Evolutionary conservation across 2,113 vertebrate species (phyloP).

Genomic region (Oxygymnocypris stewartii): DNA sequence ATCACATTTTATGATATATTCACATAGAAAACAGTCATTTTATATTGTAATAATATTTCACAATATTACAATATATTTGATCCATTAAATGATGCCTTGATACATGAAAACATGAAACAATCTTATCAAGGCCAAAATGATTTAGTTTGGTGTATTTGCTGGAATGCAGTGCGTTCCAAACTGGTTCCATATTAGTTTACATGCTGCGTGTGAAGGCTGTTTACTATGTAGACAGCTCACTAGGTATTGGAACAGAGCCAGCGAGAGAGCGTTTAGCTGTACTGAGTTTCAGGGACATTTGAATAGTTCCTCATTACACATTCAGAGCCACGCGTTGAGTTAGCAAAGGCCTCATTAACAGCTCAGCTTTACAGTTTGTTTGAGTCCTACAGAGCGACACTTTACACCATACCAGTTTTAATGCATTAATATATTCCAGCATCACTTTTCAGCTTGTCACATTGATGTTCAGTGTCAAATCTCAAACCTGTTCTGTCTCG

Average conservation of each 20-base stretch:
- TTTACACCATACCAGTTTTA: slow-evolving; percentile 6
- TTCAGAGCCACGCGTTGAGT: slow-evolving; percentile 20
- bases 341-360: slow-evolving; percentile 27
- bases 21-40: neutral
- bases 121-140: neutral
- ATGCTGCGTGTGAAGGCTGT: neutral
- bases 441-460: slow-evolving; percentile 19
- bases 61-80: neutral
- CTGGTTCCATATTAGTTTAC: neutral
- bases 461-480: neutral
- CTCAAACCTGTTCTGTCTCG: neutral
- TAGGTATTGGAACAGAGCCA: neutral
- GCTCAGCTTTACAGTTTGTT: slow-evolving; percentile 27
- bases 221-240: neutral
- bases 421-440: neutral
- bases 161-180: neutral
- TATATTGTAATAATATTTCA: neutral
- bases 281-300: slow-evolving; percentile 19
- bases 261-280: neutral
- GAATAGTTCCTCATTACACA: slow-evolving; percentile 19
- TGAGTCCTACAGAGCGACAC: slow-evolving; percentile 13
- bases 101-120: neutral
- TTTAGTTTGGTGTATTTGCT: neutral
- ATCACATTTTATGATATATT: neutral
- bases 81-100: neutral